A percentile compares a stretch with the other conserved stretches of the same genome.
phyloP scores from a whole-genome alignment of 2,888 invertebrate genomes.

The Drosophila subquinaria region DNA sequence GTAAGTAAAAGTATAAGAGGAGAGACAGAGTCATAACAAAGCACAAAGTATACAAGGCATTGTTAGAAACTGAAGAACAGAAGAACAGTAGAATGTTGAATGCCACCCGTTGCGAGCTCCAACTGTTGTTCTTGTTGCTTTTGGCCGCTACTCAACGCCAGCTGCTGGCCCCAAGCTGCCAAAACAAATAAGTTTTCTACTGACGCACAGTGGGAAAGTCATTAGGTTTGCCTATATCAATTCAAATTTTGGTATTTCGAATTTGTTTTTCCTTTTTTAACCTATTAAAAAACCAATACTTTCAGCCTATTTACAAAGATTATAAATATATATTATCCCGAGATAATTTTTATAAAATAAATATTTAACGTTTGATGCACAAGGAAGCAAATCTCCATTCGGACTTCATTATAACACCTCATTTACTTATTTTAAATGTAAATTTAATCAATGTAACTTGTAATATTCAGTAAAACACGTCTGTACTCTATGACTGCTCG shows the following conservation, averaged over 20 bases:
- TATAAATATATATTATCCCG: not conserved
- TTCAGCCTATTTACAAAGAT: not conserved
- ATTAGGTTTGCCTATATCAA: not conserved
- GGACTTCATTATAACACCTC: no score
- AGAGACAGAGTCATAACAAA: slow-evolving; percentile 31
- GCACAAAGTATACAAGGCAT: slow-evolving; percentile 24
- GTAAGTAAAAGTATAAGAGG: not conserved
- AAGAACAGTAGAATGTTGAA: slow-evolving; percentile 28
- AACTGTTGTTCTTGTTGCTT: slow-evolving; percentile 11
- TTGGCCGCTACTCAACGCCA: slow-evolving; percentile 41
- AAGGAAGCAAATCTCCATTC: no score
- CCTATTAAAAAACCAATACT: not conserved
- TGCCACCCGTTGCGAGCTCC: slow-evolving; percentile 20
- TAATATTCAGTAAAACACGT: no score
- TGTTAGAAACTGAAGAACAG: slow-evolving; percentile 38
- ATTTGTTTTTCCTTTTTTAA: not conserved
- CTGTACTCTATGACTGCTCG: no score
- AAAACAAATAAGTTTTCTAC: slow-evolving; percentile 61
- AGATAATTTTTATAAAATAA: no score
- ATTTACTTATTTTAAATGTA: no score
- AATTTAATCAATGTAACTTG: no score
- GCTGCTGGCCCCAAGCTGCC: slow-evolving; percentile 57
- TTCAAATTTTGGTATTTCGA: not conserved
- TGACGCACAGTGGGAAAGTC: slow-evolving; percentile 1
- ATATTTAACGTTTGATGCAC: no score